Conservation (phyloP, 2,113 vertebrate species). For the Desmodus rotundus region DNA sequence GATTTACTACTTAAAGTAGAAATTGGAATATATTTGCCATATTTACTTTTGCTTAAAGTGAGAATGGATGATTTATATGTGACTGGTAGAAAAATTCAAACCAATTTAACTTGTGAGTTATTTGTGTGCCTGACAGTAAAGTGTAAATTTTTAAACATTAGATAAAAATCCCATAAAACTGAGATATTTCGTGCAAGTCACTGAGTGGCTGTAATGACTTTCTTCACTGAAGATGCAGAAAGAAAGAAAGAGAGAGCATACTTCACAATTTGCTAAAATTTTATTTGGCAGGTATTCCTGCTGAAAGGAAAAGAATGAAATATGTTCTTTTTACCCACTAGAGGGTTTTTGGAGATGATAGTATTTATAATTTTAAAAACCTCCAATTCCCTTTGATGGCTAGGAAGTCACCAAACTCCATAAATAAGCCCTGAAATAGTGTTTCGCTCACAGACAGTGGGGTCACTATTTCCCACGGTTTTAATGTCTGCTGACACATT, state of each 20-base stretch:
- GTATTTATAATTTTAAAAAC: constrained; percentile 66
- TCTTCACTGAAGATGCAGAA: background rate
- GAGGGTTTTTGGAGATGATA: constrained; percentile 46
- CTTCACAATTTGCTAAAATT: constrained; percentile 5
- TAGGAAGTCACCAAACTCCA: constrained; percentile 46
- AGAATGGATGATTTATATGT: background rate
- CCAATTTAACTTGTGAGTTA: background rate
- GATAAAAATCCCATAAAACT: background rate
- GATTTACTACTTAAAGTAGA: background rate
- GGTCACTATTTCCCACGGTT: constrained; percentile 7
- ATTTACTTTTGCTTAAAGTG: constrained; percentile 2
- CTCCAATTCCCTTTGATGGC: constrained; percentile 20
- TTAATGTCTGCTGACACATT: constrained; percentile 25
- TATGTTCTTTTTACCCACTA: background rate
- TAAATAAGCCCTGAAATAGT: constrained; percentile 53
- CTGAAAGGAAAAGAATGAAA: constrained; percentile 19
- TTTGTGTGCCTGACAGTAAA: background rate
- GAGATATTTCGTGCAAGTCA: background rate
- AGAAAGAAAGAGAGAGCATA: background rate
- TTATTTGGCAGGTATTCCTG: background rate
- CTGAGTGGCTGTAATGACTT: background rate
- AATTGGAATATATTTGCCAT: background rate
- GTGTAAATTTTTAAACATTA: background rate
- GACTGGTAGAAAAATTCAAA: background rate
- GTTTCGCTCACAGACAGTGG: background rate